Evolutionary conservation across 2,888 invertebrate genomes (phyloP).

Genomic region (Drosophila birchii): DNA sequence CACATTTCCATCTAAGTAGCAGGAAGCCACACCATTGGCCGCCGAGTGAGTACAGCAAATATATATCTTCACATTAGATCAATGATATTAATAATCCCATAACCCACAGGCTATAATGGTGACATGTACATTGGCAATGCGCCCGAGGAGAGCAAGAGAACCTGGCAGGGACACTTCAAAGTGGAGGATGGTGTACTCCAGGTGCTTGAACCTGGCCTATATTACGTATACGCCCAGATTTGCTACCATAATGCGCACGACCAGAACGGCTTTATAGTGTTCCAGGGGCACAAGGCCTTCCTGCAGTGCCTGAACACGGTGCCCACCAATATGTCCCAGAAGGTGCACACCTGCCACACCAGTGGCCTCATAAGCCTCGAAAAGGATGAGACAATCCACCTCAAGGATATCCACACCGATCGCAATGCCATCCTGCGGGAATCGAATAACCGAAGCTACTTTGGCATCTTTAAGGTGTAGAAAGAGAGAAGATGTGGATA

Average conservation of each 20-base stretch:
- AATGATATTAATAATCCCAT: not conserved
- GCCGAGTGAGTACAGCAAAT: constrained; percentile 48
- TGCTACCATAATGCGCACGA: constrained; percentile 92
- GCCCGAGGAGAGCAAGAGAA: constrained; percentile 86
- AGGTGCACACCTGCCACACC: constrained; percentile 91
- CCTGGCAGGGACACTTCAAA: constrained; percentile 87
- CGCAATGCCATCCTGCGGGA: constrained; percentile 85
- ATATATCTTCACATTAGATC: not conserved
- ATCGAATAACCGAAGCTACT: constrained; percentile 91
- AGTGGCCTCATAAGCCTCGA: constrained; percentile 88
- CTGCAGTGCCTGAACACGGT: constrained; percentile 91
- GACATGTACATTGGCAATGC: constrained; percentile 83
- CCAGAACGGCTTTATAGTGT: constrained; percentile 90
- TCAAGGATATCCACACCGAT: constrained; percentile 88
- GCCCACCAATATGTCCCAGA: constrained; percentile 86
- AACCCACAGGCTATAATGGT: constrained; percentile 70
- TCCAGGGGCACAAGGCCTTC: constrained; percentile 87
- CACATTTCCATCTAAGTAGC: constrained; percentile 81
- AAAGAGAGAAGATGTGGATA: not conserved
- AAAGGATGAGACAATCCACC: constrained; percentile 88
- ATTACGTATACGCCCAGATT: constrained; percentile 92
- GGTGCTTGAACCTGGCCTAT: constrained; percentile 90
- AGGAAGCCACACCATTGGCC: constrained; percentile 69
- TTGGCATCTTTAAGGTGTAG: constrained; percentile 89
- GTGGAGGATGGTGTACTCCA: constrained; percentile 88